Percentiles rank a stretch among this genome's conserved stretches.
Conservation (phyloP, 2,888 invertebrate genomes). For the Eucera pruinosa region DNA sequence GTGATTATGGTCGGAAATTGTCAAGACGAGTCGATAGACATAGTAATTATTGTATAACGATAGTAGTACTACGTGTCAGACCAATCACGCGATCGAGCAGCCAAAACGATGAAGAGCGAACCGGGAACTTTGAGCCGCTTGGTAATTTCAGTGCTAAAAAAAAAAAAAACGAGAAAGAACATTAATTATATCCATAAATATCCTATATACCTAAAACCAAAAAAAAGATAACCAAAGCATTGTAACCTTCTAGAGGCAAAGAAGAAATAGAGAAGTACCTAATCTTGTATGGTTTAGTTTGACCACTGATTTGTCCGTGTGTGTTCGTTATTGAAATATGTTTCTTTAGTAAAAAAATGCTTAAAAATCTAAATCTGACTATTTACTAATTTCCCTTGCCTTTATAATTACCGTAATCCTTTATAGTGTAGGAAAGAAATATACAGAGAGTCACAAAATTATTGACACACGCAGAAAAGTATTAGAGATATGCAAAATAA, state of each 20-base stretch:
- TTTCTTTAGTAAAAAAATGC: constrained; percentile 86
- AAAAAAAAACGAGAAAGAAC: constrained; percentile 59
- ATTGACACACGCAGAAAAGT: too few species aligned
- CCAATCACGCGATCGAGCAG: constrained; percentile 62
- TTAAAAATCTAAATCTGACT: constrained; percentile 58
- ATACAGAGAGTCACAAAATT: too few species aligned
- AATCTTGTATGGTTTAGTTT: constrained; percentile 80
- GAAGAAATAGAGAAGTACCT: constrained; percentile 79
- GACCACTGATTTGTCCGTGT: constrained; percentile 85
- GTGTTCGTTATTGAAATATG: constrained; percentile 86
- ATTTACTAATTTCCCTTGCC: background rate
- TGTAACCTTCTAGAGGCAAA: constrained; percentile 81
- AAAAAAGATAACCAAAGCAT: constrained; percentile 75
- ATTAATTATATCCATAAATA: constrained; percentile 78
- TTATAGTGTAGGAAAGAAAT: too few species aligned
- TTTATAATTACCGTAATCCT: background rate
- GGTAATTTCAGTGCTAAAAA: constrained; percentile 72
- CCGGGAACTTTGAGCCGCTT: constrained; percentile 70
- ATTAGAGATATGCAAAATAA: too few species aligned
- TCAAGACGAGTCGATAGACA: constrained; percentile 54
- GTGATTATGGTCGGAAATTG: constrained; percentile 48
- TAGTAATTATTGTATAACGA: constrained; percentile 66
- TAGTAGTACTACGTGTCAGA: constrained; percentile 55
- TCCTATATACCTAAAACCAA: constrained; percentile 79
- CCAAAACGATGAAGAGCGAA: constrained; percentile 49